These are phyloP conservation scores for Lucifuga dentata DNA, from an alignment of 2,113 vertebrate genomes.

Conservation along the genomic window DNA sequence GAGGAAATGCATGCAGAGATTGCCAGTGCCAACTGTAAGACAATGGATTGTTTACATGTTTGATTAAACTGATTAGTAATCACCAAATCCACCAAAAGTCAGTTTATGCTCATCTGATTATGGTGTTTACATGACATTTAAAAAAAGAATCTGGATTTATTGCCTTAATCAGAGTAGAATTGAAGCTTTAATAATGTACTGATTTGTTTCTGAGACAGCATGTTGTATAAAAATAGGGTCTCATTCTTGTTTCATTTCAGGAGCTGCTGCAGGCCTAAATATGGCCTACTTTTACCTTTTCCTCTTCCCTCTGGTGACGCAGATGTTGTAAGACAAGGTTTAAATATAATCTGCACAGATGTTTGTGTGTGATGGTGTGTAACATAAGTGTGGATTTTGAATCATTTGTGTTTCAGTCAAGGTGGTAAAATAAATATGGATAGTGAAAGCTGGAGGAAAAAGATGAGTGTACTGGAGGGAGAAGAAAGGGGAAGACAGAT, in stretches of 20 bases:
- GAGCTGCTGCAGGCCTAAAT: conserved; percentile 70
- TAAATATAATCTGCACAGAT: conserved; percentile 78
- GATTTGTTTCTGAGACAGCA: conserved; percentile 58
- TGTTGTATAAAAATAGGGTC: conserved; percentile 46
- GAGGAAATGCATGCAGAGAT: too few species aligned
- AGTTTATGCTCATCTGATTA: too few species aligned
- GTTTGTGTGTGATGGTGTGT: conserved; percentile 48
- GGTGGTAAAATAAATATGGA: conserved; percentile 36
- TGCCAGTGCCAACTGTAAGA: too few species aligned
- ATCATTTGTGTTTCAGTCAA: conserved; percentile 50
- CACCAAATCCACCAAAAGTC: too few species aligned
- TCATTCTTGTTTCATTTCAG: conserved; percentile 57
- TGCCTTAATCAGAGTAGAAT: too few species aligned
- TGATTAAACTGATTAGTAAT: too few species aligned
- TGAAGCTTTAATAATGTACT: conserved; percentile 8
- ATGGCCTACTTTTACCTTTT: conserved; percentile 78
- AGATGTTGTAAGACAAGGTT: conserved; percentile 67
- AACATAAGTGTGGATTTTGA: conserved; percentile 56
- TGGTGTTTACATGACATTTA: too few species aligned
- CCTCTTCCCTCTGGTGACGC: conserved; percentile 56
- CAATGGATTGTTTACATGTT: too few species aligned
- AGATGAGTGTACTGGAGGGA: conserved; percentile 11
- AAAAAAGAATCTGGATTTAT: too few species aligned
- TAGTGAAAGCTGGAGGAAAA: conserved; percentile 12
- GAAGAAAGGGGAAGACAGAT: conserved; percentile 21